Evolutionary conservation across 2,113 vertebrate genomes (phyloP), one percentile per base, ranked within the genome.

Genomic region (Tapirus terrestris): DNA sequence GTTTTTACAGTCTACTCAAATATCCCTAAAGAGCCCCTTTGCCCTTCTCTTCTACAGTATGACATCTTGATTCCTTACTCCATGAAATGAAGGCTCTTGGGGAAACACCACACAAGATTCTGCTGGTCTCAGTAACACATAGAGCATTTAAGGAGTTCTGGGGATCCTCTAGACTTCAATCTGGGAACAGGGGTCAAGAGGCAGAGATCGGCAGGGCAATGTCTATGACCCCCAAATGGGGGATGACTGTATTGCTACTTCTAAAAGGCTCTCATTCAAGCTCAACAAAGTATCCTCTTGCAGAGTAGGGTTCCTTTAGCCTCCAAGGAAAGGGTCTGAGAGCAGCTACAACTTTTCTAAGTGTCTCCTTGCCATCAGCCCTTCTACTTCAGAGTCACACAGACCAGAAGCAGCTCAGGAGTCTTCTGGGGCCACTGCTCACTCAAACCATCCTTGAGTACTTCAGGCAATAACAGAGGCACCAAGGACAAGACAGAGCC

Each of bases 61-160:
- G 13, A 18, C 27, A 12, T 65, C 36, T 94, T 91, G 31, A 95
- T 36, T 88, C 51, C 58, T 93, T 89, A 81, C 9, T 20, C 20
- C 51, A 29, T 6, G 10, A 83, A 89, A 83, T 77, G 70, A 96
- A 91, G 48, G 43, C 25, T n/a, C 53, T 65, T 92, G 45, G 17
- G 36, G 27, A 96, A 93, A 94, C 25, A 3, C 27, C 67, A 94
- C 51, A 60, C 23, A 76, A 70, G 17, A 72, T 39, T 80, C 53
- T 95, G 36, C 29, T 85, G 76, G 31, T 91, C 76, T 96, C 91
- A 97, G 79, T n/a, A 93, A 88, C 45, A 96, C 39, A 82, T 29
- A 83, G 53, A 84, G 1, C 31, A 83, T 31, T 92, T 89, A 88
- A 89, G 39, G 53, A 56, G 39, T 85, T 91, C 31, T 25, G 63